Evolutionary conservation across 2,113 vertebrate genomes (phyloP), one percentile per base, ranked within the genome.

Genomic region (Dasypus novemcinctus): DNA sequence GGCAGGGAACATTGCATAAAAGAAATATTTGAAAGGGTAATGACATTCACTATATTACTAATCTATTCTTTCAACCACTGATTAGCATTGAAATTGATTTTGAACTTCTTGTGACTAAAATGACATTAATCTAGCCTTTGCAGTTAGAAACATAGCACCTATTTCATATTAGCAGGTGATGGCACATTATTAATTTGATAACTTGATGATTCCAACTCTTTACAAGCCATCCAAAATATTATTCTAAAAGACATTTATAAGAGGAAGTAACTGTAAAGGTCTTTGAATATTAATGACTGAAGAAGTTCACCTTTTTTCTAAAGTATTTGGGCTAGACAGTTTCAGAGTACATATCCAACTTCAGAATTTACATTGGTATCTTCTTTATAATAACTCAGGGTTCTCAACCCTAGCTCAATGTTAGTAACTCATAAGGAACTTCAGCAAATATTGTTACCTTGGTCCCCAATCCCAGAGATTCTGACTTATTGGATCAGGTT

Each of bases 61-160:
- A 98, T 98, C 97, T 98, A 95, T 98, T 97, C 95, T 98, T 97
- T 98, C 97, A 98, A 97, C 80, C 84, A 31, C 97, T 98, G 98
- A 98, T 98, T 98, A 98, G 95, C 97, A 98, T 96, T 97, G 97
- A 98, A 98, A 98, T 98, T 97, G 98, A 98, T 98, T 98, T 97
- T 97, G 87, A 98, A 92, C 92, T 98, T 90, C 96, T 98, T 76
- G 21, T 98, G 96, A 92, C 88, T 98, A 96, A 98, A 98, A 97
- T 25, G 79, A 97, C 97, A 97, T 98, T 97, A 97, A 98, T 98
- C 97, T 98, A 96, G 82, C 95, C 96, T 98, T 97, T 98, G 66
- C 95, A 98, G 90, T 97, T 98, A 97, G 97, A 98, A 97, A 95
- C n/a, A 83, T 92, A 98, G 97, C 96, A 98, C 97, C 92, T 97